Percentiles rank a stretch among this genome's conserved stretches.
Conservation (phyloP, 2,113 vertebrate species). For the Stigmatopora argus region DNA sequence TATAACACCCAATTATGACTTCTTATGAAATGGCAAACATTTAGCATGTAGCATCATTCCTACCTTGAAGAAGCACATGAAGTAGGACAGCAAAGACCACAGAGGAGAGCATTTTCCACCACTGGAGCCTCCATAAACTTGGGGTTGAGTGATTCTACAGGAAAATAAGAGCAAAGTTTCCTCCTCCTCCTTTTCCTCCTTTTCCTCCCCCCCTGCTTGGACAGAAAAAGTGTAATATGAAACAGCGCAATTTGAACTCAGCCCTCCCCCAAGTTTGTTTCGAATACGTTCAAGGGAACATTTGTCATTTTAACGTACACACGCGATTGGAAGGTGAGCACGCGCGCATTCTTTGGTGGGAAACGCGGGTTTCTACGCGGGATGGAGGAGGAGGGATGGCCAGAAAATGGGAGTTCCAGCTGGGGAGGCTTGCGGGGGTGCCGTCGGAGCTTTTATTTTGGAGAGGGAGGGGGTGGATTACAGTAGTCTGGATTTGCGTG, state of each 20-base stretch:
- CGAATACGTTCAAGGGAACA: slow-evolving; percentile 30
- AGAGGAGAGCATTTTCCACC: slow-evolving; percentile 71
- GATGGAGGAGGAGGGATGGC: slow-evolving; percentile 31
- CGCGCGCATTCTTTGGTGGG: slow-evolving; percentile 26
- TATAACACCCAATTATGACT: not conserved
- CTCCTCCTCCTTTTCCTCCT: slow-evolving; percentile 16
- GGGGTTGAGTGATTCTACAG: slow-evolving; percentile 43
- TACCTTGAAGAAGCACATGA: slow-evolving; percentile 65
- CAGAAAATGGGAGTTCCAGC: slow-evolving; percentile 60
- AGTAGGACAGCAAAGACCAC: slow-evolving; percentile 65
- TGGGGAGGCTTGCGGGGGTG: slow-evolving; percentile 39
- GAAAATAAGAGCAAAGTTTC: slow-evolving; percentile 41
- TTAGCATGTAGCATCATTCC: slow-evolving; percentile 31
- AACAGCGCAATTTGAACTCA: slow-evolving; percentile 55
- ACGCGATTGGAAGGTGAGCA: slow-evolving; percentile 28
- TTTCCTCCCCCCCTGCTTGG: not conserved
- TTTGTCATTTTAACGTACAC: slow-evolving; percentile 19
- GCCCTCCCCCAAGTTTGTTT: slow-evolving; percentile 37
- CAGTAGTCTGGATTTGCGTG: slow-evolving; percentile 17
- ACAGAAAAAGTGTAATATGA: slow-evolving; percentile 64
- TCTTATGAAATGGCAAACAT: not conserved
- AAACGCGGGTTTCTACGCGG: slow-evolving; percentile 50
- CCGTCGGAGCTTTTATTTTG: slow-evolving; percentile 40
- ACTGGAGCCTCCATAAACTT: slow-evolving; percentile 66
- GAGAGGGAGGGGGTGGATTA: not conserved